Base-by-base conservation (phyloP, 92 coral and sea anemone species). In the Anthopleura xanthogrammica region DNA sequence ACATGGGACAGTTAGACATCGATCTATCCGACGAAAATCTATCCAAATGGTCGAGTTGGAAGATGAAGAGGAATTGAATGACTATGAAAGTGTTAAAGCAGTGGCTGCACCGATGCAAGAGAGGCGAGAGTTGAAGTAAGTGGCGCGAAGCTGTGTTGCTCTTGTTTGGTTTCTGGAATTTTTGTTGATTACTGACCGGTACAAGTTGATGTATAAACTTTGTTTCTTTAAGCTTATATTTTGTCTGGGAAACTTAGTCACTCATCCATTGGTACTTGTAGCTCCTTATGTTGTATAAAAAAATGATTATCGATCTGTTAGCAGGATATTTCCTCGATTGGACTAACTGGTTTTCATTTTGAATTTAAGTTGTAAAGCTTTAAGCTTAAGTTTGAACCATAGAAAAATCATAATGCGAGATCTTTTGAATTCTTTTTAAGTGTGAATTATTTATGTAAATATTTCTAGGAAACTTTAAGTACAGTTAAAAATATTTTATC, bases 21-120 rank as follows among this genome's bases (percentile, higher is more conserved):
- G 76, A 46, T 84, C 87, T 76, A n/a, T 24, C 20, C 77, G 65
- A 60, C 54, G 79, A 24, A 46, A 54, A 7, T 65, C 81, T 22
- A 39, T 52, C 54, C 23, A 17, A 3, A 20, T 58, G 50, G 77
- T 84, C n/a, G 87, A 84, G 20, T 16, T 84, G 77, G 87, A 84
- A 41, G 60, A 57, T 65, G 87, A 55, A 42, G 75, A 64, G 7
- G 81, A 82, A 24, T 54, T 54, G 58, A 48, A 57, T 19, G 77
- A 72, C 12, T 70, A 71, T 22, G 87, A 86, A 41, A 80, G 86
- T 20, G 82, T 78, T 41, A 89, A 86, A 76, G 89, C 92, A 10
- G 84, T 89, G 22, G 82, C 89, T 40, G 92, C 92, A 43, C 89
- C 92, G 54, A 89, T 89, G 92, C 76, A 78, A 50, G 81, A 87